A percentile compares a stretch with the other conserved stretches of the same genome.
Evolutionary conservation across 2,797 vertebrate genomes (phyloP).

Genomic region (Distichodus sexfasciatus): DNA sequence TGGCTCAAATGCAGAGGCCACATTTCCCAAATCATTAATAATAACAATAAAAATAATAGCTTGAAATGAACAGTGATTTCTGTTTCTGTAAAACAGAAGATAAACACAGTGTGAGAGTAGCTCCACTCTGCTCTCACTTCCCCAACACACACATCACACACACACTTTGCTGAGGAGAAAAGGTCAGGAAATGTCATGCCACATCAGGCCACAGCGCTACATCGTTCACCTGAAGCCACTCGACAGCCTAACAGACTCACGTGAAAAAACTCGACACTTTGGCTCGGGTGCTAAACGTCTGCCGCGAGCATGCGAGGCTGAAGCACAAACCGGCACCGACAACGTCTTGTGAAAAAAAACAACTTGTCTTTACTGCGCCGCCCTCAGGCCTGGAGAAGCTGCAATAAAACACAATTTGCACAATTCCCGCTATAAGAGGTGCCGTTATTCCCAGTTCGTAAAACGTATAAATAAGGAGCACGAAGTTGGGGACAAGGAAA

Average conservation of each 20-base stretch:
- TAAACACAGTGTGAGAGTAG: neutral
- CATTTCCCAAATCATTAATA: too few species aligned
- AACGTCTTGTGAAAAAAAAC: neutral
- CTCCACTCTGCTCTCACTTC: neutral
- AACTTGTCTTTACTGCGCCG: conserved; percentile 10
- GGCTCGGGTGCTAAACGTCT: conserved; percentile 18
- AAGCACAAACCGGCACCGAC: conserved; percentile 7
- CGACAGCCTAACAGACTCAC: conserved; percentile 18
- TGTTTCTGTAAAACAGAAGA: neutral
- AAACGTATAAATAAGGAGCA: neutral
- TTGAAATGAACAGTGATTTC: too few species aligned
- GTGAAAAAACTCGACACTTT: conserved; percentile 34
- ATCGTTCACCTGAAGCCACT: conserved; percentile 29
- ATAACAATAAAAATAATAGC: too few species aligned
- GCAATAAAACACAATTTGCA: neutral
- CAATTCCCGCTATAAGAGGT: neutral
- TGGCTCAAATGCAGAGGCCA: too few species aligned
- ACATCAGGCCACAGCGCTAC: conserved; percentile 32
- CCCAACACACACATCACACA: neutral
- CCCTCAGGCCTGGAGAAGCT: conserved; percentile 1
- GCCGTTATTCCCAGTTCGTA: too few species aligned
- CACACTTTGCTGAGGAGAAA: conserved; percentile 17
- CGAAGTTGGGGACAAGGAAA: neutral
- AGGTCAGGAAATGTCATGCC: conserved; percentile 47
- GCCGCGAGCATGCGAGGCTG: neutral